Base-by-base conservation (phyloP, 2,888 invertebrate genomes). In the Agrilus mali region DNA sequence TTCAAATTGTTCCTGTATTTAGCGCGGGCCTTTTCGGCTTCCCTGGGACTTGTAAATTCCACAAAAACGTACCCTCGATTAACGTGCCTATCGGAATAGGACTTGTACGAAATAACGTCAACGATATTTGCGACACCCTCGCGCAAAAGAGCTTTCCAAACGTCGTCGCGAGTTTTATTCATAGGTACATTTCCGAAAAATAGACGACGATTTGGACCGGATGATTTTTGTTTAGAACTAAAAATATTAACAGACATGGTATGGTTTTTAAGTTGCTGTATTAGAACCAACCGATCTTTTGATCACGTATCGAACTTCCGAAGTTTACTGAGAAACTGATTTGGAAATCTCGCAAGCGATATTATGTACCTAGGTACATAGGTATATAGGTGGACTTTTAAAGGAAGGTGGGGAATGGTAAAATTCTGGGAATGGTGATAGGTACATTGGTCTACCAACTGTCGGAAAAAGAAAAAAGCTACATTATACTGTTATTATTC, bases 31-130 rank as follows among this genome's bases (percentile, higher is more conserved):
- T 77, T 75, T 1, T 78, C 83, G 40, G 78, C 86, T 0, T 80
- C 78, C 27, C 80, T 72, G 58, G 88, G 88, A 37, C 75, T 78
- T 14, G 74, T 72, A 55, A 86, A 89, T 61, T 89, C 87, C 32
- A 87, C 80, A 57, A 88, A 87, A 2, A 85, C 85, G 57, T 83
- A 88, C 1, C 87, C 87, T 32, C 86, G 66, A 60, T 86, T 86
- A 51, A 78, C 69, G 0, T 68, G 65, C 49, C 77, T 75, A 54
- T 80, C 74, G 7, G 66, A 63, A 2, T 71, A 68, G 46, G 58
- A 63, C 3, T 77, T 77, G 59, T 84, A 83, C 15, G 83, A 64
- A 33, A 80, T 78, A 4, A 83, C 71, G 34, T 77, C 75, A 0
- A 55, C 50, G 6, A 60, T 53, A 36, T 53, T 46, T 7, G 39